phyloP scores from a whole-genome alignment of 1,140 invertebrate genomes.

The Anastrepha obliqua region DNA sequence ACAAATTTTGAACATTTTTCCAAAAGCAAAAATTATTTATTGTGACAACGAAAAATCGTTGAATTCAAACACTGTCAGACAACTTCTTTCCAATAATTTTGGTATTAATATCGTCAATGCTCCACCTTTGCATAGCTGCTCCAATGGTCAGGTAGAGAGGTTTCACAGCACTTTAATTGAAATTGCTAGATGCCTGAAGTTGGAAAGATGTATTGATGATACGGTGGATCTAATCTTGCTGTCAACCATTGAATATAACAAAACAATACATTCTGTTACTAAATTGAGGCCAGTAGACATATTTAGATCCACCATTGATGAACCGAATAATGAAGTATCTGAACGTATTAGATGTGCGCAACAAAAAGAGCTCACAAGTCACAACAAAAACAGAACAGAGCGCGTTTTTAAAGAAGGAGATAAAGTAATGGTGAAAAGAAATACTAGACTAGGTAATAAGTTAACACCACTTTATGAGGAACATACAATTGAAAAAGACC shows the following conservation, averaged over 20 bases:
- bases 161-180: not conserved
- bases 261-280: not conserved
- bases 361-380: too few relatives aligned
- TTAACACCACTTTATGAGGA: too few relatives aligned
- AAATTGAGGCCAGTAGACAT: not conserved
- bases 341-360: too few relatives aligned
- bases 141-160: not conserved
- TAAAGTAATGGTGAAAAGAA: too few relatives aligned
- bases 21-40: not conserved
- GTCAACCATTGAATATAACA: not conserved
- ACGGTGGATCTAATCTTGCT: slow-evolving; percentile 1
- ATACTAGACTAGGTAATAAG: too few relatives aligned
- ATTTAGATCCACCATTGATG: not conserved
- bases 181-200: not conserved
- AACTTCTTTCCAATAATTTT: not conserved
- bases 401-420: too few relatives aligned
- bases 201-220: not conserved
- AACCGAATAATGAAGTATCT: not conserved
- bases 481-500: too few relatives aligned
- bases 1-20: slow-evolving; percentile 7
- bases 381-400: too few relatives aligned
- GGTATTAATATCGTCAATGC: not conserved
- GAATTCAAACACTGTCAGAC: not conserved
- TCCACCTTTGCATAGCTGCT: slow-evolving; percentile 4
- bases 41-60: not conserved